Base-by-base conservation (phyloP, 2,888 invertebrate genomes). In the Leucophenga montana region DNA sequence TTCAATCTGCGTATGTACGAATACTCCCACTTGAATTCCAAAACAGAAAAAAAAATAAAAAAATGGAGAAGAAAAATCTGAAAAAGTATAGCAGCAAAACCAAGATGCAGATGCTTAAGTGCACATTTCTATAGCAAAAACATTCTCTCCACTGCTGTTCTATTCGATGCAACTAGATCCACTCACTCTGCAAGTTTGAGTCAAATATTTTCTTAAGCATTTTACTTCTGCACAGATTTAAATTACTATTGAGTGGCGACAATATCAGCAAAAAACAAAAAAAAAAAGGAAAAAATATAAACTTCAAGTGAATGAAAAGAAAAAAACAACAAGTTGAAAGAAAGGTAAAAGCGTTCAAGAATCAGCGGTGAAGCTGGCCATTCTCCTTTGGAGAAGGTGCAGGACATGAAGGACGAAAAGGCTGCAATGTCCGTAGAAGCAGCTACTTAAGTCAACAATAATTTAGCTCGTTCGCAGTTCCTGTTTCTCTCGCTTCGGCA, bases 201-300 rank as follows among this genome's bases (percentile, higher is more conserved):
- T 54, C 67, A 69, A 64, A 48, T 53, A 69, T 72, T 72, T 68
- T 72, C 67, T 72, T 64, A 22, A 64, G 62, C 20, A 64, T 18
- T 71, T 69, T 72, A 71, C 27, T 48, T 22, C 18, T 68, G 46
- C 53, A 81, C 77, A 77, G 78, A 82, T 84, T 82, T 79, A 84
- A 84, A 82, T 79, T 79, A 79, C 77, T 77, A 84, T 84, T 82
- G 80, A 50, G 22, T 59, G 65, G 61, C 44, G 31, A 54, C 68
- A 39, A 64, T 33, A 59, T 50, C 31, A 9, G 20, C 57, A 59
- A 33, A 31, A 33, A 16, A 20, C n/a, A n/a, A n/a, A n/a, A n/a
- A n/a, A n/a, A n/a, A n/a, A n/a, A n/a, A n/a, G n/a, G n/a, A n/a
- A n/a, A 46, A 46, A 2, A 27, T 4, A 53, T 62, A 53, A 44